Evolutionary conservation across 2,888 invertebrate species (phyloP), one percentile per base, ranked within the genome.

Genomic region (Ernsta delagoae): DNA sequence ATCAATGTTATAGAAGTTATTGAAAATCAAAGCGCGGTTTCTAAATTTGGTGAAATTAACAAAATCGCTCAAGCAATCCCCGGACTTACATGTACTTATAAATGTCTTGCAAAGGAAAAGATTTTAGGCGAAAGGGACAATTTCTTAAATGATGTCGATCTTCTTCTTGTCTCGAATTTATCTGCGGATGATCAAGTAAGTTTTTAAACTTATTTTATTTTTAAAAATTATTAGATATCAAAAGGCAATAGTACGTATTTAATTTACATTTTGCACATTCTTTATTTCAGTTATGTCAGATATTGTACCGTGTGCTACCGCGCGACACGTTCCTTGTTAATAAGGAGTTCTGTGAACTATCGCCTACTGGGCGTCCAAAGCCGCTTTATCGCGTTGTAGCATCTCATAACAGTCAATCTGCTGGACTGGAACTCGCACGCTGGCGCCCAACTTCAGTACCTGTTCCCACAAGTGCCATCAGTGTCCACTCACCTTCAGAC

Each of bases 291-390:
- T 48, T 81, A 4, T 74, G 77, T 39, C 77, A 78, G 70, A 70
- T 70, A n/a, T 66, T 82, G 4, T 71, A 79, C 39, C 70, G 72
- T 5, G 69, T 74, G 4, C 64, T 83, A 9, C 77, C 73, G 50
- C 73, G 72, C 3, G 75, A 83, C 36, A 75, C 76, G 0, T 82
- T 81, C 65, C 59, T 84, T 9, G 60, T 83, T n/a, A 80, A 76
- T 53, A 76, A 71, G 39, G 79, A 80, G 71, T 67, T 72, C 11
- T 53, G 39, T 3, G 62, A 71, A 6, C 59, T 67, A 3, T 41
- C 73, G 4, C 45, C 65, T 3, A 71, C 63, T 16, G 24, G 1
- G 12, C 74, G 75, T 8, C 78, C 77, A 0, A 77, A 77, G 11
- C 64, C 77, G 0, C 64, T 79, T 3, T 82, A 78, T 61, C 72